Conservation (phyloP, 64 coral and sea anemone species). For the Montipora foliosa region DNA sequence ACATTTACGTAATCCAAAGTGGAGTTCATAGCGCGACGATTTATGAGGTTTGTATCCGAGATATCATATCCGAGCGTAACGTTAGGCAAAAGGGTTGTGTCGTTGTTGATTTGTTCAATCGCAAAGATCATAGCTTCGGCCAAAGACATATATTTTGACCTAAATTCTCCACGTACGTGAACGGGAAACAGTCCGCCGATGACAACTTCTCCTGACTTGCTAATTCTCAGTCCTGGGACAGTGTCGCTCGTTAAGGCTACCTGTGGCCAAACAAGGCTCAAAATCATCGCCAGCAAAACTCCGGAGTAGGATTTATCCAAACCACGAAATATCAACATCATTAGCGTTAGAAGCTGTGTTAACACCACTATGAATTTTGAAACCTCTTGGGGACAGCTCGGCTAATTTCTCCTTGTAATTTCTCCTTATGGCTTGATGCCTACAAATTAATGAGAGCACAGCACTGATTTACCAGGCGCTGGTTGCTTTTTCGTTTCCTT, state of each 20-base stretch:
- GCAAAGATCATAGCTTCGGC: conserved; percentile 92
- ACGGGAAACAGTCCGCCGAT: conserved; percentile 88
- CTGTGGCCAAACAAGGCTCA: neutral
- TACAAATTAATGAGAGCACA: neutral
- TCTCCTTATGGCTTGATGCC: neutral
- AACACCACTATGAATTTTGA: neutral
- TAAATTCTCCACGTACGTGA: conserved; percentile 54
- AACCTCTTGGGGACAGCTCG: neutral
- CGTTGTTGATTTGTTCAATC: conserved; percentile 73
- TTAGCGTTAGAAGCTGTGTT: neutral
- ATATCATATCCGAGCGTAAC: too few relatives aligned
- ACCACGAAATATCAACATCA: neutral
- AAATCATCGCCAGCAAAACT: neutral
- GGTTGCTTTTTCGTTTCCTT: neutral
- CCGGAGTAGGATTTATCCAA: neutral
- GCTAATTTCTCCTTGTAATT: neutral
- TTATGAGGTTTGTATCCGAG: too few relatives aligned
- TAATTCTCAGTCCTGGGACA: conserved; percentile 5
- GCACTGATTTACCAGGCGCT: neutral
- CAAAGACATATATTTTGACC: conserved; percentile 68
- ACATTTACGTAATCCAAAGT: too few relatives aligned
- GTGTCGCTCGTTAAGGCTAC: neutral
- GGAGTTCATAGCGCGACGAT: too few relatives aligned
- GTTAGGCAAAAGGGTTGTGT: conserved; percentile 58
- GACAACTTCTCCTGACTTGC: conserved; percentile 63